Base-by-base conservation (phyloP, 2,888 invertebrate genomes). In the Parnassius apollo region DNA sequence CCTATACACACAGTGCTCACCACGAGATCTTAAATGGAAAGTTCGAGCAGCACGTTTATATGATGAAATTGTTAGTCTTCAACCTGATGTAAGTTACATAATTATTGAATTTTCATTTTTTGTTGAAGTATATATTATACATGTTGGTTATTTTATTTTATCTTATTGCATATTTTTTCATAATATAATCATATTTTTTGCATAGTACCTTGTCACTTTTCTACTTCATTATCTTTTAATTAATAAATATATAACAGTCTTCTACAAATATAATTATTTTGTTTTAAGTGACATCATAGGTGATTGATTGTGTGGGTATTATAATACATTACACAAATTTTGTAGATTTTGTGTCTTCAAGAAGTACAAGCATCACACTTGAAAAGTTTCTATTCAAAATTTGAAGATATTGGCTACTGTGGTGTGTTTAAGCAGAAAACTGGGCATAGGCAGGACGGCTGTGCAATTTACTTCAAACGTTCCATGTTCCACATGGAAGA, bases 311-410 rank as follows among this genome's bases (percentile, higher is more conserved):
- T 25, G 25, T 25, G 25, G 35, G 4, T 35, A 25, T 35, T 7
- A 35, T 35, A 35, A 35, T 35, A 35, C 4, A 35, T 1, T 12
- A 18, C 18, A 8, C 7, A 22, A 9, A 55, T 57, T 53, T 62
- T 64, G 42, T 57, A 96, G 96, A 94, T 97, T 64, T 76, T 97
- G 64, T 97, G 97, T 79, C 86, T 98, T 9, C 98, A 99, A 93
- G 99, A 99, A 93, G 96, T 98, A 55, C 96, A 98, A 87, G 92
- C 92, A 11, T 92, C 94, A n/a, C 96, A 97, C 80, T 86, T 96
- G 60, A 71, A 86, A 10, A 88, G 92, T 57, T 95, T 95, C 78
- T 95, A 92, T 74, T 80, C 80, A 57, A 93, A 85, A 76, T 92
- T 92, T 63, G 86, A 88, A 64, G 75, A 80, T 61, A 82, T 87